These are phyloP conservation scores for Capitulum mitella DNA, from an alignment of 2,888 invertebrate genomes.

Conservation along the genomic window DNA sequence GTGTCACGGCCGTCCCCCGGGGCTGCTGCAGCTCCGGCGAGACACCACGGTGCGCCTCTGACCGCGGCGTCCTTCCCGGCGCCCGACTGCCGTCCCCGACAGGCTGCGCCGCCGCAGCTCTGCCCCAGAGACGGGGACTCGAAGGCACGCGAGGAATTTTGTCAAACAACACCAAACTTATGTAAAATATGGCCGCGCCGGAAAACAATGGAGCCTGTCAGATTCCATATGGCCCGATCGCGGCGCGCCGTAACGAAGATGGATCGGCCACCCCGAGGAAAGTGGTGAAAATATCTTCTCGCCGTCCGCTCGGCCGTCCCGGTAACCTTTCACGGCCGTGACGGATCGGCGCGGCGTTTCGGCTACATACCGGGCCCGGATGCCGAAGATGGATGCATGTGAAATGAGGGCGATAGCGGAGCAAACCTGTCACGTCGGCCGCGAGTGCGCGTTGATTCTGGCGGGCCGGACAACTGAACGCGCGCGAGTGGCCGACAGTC, in stretches of 20 bases:
- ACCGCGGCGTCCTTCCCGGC: too few species aligned
- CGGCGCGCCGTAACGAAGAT: background rate
- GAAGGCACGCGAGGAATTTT: background rate
- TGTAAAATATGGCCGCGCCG: slow-evolving; percentile 16
- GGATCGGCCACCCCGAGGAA: background rate
- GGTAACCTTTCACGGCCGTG: background rate
- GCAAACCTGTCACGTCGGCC: too few species aligned
- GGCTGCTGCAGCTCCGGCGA: too few species aligned
- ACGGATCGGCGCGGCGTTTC: background rate
- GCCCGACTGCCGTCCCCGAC: too few species aligned
- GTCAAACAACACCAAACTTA: slow-evolving; percentile 20
- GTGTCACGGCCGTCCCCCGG: too few species aligned
- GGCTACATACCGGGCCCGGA: background rate
- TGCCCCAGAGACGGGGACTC: background rate
- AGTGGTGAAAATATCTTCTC: background rate
- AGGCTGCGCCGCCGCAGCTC: background rate
- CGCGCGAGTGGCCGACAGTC: too few species aligned
- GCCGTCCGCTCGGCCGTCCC: background rate
- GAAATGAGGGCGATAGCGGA: background rate
- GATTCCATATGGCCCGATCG: slow-evolving; percentile 13
- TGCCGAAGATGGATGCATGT: background rate
- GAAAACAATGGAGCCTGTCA: slow-evolving; percentile 4
- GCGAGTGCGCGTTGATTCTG: too few species aligned
- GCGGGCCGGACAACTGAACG: too few species aligned
- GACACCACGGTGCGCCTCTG: too few species aligned